Evolutionary conservation across 2,888 invertebrate species (phyloP), one percentile per base, ranked within the genome.

Genomic region (Thecophora atra): DNA sequence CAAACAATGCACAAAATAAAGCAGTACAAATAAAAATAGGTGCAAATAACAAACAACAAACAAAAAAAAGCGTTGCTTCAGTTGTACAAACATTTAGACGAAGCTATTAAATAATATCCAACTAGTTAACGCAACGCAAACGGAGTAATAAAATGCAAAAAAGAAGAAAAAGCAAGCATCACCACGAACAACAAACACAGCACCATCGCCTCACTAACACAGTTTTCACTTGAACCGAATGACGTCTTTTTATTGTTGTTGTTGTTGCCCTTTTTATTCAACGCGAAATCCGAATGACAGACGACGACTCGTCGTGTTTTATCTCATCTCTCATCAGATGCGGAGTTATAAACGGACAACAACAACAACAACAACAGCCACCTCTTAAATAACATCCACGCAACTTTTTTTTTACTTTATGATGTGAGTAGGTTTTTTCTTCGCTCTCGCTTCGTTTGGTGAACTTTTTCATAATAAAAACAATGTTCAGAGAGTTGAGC

Each of bases 301-400:
- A 28, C 28, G 17, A 58, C n/a, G 28, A 13, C 17, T 47, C n/a
- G 11, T n/a, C n/a, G n/a, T n/a, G n/a, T n/a, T n/a, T n/a, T n/a
- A n/a, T n/a, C n/a, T n/a, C n/a, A n/a, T n/a, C n/a, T n/a, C n/a
- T 47, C 47, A 47, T 47, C n/a, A 17, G 15, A 47, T n/a, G 15
- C 17, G 47, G 47, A n/a, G n/a, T 37, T 47, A 47, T 47, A 1
- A 47, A 47, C 47, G 11, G 8, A 47, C n/a, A n/a, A 47, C n/a
- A 47, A 47, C 47, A 47, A 47, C 47, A 47, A 47, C 47, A 47
- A 4, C 3, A 5, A 47, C 8, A 5, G 37, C 58, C 37, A 68
- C 37, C 63, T 42, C 52, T 70, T 70, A 63, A 70, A 70, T 70
- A 70, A 70, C 63, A 37, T 37, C 6, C 13, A 44, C 56, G 44